Base-by-base conservation (phyloP, 1,140 invertebrate genomes). In the Atopsyche davidsoni region DNA sequence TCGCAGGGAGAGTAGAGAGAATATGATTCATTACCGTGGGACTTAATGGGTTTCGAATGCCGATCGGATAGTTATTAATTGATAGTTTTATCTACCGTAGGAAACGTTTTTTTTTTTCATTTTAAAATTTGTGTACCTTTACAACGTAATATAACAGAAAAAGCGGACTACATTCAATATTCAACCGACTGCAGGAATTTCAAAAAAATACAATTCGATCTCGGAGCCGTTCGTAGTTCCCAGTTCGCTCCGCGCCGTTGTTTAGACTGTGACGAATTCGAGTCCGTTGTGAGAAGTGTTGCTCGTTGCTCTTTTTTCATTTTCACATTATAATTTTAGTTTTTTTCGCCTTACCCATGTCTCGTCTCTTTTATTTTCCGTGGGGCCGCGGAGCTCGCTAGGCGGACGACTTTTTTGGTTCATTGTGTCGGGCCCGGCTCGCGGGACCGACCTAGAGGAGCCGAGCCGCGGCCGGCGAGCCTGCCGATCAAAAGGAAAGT, bases 281-380 rank as follows among this genome's bases (percentile, higher is more conserved):
- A 28, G 51, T 49, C 50, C 50, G 55, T 57, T 57, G 50, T 57
- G 50, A 53, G 50, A 57, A 57, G 55, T 57, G 35, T 40, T 48
- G 24, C 43, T 32, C 46, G 44, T 35, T 21, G 46, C 32, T 40
- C 44, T 54, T 54, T 48, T 45, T 39, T 43, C 16, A 50, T 44
- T 57, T 57, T 57, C 40, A 57, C 48, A 57, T 57, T 57, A 57
- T 57, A 48, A 57, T 57, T 57, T 53, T 9, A 18, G 32, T 51
- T 49, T 48, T 53, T 51, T 52, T 53, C 36, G 16, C 43, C 36
- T n/a, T 45, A 42, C 48, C 40, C 48, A 36, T 42, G 47, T 49
- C 47, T 49, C 39, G 24, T 41, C 48, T 50, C 48, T 38, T 41
- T 43, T 42, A 50, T 6, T 6, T 50, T 43, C 48, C n/a, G n/a